Conservation (phyloP, 2,888 invertebrate genomes). For the Andrena camellia region DNA sequence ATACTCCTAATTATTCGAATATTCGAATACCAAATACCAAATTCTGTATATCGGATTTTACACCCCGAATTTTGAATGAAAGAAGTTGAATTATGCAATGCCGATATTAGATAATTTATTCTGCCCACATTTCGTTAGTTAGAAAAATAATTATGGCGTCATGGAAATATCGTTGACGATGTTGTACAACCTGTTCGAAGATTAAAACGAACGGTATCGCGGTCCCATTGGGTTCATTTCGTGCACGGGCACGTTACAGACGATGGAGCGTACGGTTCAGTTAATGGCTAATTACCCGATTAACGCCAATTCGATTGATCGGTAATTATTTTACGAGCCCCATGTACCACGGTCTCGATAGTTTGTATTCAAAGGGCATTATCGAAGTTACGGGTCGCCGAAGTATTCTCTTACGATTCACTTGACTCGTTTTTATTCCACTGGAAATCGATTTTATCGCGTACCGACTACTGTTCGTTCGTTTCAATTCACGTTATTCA, state of each 20-base stretch:
- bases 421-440: constrained; percentile 27
- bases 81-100: no score
- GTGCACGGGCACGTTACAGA: constrained; percentile 37
- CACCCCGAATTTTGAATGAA: no score
- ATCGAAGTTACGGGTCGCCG: constrained; percentile 37
- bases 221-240: constrained; percentile 40
- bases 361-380: constrained; percentile 50
- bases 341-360: constrained; percentile 39
- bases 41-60: no score
- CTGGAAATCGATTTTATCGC: constrained; percentile 28
- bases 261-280: constrained; percentile 64
- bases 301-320: constrained; percentile 72
- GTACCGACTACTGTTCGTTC: background rate
- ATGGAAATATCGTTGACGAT: constrained; percentile 15
- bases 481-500: background rate
- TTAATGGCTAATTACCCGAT: constrained; percentile 79
- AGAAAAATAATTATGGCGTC: background rate
- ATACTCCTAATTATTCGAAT: no score
- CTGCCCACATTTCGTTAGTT: background rate
- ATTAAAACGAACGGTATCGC: constrained; percentile 50
- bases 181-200: background rate
- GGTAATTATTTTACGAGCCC: constrained; percentile 78
- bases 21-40: no score
- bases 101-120: background rate
- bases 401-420: constrained; percentile 49